Percentiles rank a stretch among this genome's conserved stretches.
Evolutionary conservation across 2,797 vertebrate species (phyloP).

Genomic region (Pterois miles): DNA sequence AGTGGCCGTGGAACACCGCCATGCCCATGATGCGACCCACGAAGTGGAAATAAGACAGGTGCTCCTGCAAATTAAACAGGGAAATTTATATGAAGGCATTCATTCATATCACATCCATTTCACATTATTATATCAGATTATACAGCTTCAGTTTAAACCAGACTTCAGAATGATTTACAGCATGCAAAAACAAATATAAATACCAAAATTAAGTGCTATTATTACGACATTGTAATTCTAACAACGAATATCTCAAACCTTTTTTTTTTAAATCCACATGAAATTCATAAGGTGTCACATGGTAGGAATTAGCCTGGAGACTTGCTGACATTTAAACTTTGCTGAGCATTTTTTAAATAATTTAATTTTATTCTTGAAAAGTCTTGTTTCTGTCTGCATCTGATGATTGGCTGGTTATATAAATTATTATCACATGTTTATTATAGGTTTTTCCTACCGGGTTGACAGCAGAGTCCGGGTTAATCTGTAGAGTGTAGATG

Average conservation of each 20-base stretch:
- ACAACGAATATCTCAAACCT: neutral
- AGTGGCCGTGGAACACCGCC: constrained; percentile 99
- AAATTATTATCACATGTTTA: neutral
- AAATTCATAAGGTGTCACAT: neutral
- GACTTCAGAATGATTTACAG: neutral
- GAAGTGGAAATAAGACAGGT: constrained; percentile 98
- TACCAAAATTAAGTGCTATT: neutral
- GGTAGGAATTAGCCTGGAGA: neutral
- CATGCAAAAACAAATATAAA: neutral
- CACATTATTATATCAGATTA: neutral
- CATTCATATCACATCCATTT: neutral
- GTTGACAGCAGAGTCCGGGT: constrained; percentile 98
- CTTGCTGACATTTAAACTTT: neutral
- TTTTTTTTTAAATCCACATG: neutral
- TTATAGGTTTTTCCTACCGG: constrained; percentile 82
- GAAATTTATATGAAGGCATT: neutral
- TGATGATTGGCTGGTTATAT: neutral
- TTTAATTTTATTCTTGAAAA: neutral
- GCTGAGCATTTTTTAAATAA: neutral
- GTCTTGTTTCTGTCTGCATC: neutral
- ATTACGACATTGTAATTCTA: neutral
- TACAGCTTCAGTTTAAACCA: neutral
- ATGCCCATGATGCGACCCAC: constrained; percentile 99
- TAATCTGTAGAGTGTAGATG: constrained; percentile 98
- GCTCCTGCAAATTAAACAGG: constrained; percentile 83